These are phyloP conservation scores for Phortica magna DNA, from an alignment of 2,888 invertebrate genomes.

Conservation along the genomic window DNA sequence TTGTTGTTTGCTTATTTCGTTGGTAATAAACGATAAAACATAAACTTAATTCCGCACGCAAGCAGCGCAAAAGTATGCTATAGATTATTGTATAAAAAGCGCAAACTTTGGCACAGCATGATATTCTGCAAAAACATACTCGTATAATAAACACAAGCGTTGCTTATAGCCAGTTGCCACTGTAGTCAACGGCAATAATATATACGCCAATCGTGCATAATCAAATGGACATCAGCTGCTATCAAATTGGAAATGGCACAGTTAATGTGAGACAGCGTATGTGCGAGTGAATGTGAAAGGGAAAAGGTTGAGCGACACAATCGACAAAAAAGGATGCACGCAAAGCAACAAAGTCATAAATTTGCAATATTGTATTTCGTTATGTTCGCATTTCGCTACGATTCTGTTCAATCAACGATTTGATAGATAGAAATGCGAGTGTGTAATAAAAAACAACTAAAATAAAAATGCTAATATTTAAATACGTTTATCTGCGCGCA, in stretches of 20 bases:
- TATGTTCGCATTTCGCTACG: not conserved
- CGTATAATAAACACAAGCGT: not conserved
- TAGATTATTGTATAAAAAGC: constrained; percentile 15
- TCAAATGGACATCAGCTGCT: constrained; percentile 59
- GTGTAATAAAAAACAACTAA: not conserved
- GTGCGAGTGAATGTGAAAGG: too few relatives aligned
- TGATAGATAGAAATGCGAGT: constrained; percentile 17
- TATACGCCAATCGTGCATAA: constrained; percentile 54
- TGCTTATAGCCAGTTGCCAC: not conserved
- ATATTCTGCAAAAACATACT: not conserved
- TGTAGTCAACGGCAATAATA: constrained; percentile 3
- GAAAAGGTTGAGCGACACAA: not conserved
- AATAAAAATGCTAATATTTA: not conserved
- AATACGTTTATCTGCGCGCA: not conserved
- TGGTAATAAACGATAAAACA: constrained; percentile 59
- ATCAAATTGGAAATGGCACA: constrained; percentile 31
- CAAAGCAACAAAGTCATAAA: constrained; percentile 26
- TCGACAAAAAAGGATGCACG: not conserved
- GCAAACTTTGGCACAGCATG: too few relatives aligned
- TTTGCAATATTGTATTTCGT: constrained; percentile 34
- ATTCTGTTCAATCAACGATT: constrained; percentile 45
- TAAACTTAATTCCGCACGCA: constrained; percentile 54
- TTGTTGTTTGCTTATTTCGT: not conserved
- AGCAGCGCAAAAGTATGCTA: constrained; percentile 46
- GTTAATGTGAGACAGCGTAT: constrained; percentile 6